Percentiles rank a stretch among this genome's conserved stretches.
These are phyloP conservation scores for Chloroceryle inda DNA, from an alignment of 2,797 vertebrate species.

Conservation along the genomic window DNA sequence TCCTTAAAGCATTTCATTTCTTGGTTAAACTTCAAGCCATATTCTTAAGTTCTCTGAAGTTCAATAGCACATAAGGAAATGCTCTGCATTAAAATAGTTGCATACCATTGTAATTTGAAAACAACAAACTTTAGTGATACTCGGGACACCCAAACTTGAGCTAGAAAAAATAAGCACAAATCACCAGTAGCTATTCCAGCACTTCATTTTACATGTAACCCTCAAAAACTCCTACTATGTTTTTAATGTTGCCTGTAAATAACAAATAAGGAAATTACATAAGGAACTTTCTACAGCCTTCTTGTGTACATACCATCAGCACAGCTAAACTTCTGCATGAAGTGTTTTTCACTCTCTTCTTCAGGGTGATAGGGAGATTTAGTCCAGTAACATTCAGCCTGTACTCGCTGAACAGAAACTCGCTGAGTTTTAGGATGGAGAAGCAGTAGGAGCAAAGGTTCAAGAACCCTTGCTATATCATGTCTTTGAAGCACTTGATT, in stretches of 20 bases:
- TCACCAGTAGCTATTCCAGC: background rate
- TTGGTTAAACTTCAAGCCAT: background rate
- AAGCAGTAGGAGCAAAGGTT: conserved; percentile 93
- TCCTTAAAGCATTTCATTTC: background rate
- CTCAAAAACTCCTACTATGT: background rate
- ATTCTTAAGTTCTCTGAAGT: background rate
- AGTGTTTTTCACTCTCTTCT: conserved; percentile 85
- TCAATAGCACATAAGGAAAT: background rate
- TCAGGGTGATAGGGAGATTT: conserved; percentile 77
- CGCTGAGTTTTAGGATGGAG: conserved; percentile 98
- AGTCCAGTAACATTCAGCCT: conserved; percentile 92
- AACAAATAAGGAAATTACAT: background rate
- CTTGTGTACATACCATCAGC: conserved; percentile 83
- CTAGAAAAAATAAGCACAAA: background rate
- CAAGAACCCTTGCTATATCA: conserved; percentile 96
- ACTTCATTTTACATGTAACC: background rate
- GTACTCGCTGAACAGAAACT: conserved; percentile 96
- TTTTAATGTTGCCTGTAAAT: background rate
- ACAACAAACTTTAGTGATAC: background rate
- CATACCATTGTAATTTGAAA: background rate
- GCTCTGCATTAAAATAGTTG: background rate
- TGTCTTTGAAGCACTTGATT: conserved; percentile 98
- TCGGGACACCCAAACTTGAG: background rate
- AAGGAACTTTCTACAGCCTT: background rate
- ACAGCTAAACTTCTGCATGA: conserved; percentile 85